phyloP scores from a whole-genome alignment of 1,140 invertebrate species.

The Caenorhabditis tropicalis region DNA sequence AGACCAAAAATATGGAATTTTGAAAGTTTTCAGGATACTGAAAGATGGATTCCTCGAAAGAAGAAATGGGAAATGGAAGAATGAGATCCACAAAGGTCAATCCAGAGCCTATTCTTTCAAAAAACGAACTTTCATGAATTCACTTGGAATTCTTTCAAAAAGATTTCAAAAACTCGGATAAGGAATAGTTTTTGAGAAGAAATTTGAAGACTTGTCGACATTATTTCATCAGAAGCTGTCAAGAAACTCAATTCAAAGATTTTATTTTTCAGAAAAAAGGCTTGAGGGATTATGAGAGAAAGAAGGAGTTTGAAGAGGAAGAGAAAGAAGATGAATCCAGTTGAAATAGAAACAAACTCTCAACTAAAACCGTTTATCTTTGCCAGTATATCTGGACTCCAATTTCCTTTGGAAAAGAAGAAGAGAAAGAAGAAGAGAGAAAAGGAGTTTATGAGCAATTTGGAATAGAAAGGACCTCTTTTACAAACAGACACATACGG shows the following conservation, averaged over 20 bases:
- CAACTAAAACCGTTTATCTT: slow-evolving; percentile 13
- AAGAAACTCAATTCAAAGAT: neutral
- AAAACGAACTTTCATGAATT: too few species aligned
- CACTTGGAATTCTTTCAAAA: neutral
- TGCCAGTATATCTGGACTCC: slow-evolving; percentile 26
- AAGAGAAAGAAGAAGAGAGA: neutral
- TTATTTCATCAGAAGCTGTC: slow-evolving; percentile 19
- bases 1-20: too few species aligned
- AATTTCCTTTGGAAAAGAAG: slow-evolving; percentile 34
- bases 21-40: too few species aligned
- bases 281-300: neutral
- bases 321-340: too few species aligned
- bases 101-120: too few species aligned
- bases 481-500: neutral
- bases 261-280: neutral
- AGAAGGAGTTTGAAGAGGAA: too few species aligned
- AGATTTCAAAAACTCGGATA: neutral
- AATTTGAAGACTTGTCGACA: slow-evolving; percentile 15
- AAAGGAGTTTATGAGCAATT: slow-evolving; percentile 40
- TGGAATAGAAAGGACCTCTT: neutral
- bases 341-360: neutral
- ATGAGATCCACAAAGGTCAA: too few species aligned
- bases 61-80: too few species aligned
- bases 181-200: neutral
- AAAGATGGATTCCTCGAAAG: too few species aligned